phyloP scores from a whole-genome alignment of 2,113 vertebrate genomes.

The Pipra filicauda region DNA sequence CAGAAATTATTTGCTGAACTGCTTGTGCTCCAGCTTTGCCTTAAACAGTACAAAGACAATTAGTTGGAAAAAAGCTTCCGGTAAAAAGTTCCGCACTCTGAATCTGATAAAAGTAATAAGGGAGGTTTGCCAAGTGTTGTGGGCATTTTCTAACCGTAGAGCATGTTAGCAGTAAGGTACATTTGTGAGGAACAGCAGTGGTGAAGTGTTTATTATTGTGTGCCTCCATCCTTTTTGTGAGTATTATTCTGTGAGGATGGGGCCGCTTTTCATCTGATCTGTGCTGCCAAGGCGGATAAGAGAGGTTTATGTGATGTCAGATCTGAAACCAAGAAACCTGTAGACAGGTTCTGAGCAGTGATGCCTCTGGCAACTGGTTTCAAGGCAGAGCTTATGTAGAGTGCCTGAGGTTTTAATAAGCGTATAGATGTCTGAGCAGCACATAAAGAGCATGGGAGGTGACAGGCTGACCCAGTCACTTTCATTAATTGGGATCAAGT shows the following conservation, averaged over 20 bases:
- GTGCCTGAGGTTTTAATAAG: slow-evolving; percentile 74
- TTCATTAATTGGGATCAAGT: slow-evolving; percentile 97
- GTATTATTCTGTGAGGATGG: slow-evolving; percentile 44
- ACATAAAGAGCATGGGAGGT: slow-evolving; percentile 86
- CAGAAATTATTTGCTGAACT: background rate
- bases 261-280: slow-evolving; percentile 41
- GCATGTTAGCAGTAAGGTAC: background rate
- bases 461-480: slow-evolving; percentile 90
- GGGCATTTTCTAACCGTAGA: background rate
- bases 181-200: background rate
- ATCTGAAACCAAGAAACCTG: slow-evolving; percentile 69
- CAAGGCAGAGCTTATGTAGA: slow-evolving; percentile 66
- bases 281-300: slow-evolving; percentile 29
- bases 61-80: background rate
- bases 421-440: slow-evolving; percentile 68
- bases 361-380: slow-evolving; percentile 67
- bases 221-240: slow-evolving; percentile 3
- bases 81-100: background rate
- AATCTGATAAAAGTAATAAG: background rate
- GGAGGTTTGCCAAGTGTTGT: background rate
- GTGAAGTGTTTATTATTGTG: slow-evolving; percentile 64
- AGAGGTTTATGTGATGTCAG: slow-evolving; percentile 43
- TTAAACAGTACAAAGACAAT: background rate
- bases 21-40: background rate
- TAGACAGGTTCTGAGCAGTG: slow-evolving; percentile 67